phyloP scores from a whole-genome alignment of 2,888 invertebrate genomes.

The Folsomia manolachei region DNA sequence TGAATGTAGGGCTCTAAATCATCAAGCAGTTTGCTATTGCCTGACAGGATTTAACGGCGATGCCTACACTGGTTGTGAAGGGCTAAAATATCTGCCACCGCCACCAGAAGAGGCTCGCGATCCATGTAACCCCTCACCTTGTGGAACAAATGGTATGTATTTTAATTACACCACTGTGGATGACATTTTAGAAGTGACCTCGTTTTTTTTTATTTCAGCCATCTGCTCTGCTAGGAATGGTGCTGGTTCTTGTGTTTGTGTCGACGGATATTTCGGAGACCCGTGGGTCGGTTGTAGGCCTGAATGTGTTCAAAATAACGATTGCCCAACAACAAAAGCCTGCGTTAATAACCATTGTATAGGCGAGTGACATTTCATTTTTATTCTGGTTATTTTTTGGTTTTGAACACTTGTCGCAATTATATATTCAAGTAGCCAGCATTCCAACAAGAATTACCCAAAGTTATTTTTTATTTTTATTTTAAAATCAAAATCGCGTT shows the following conservation, averaged over 20 bases:
- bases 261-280: constrained; percentile 72
- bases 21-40: constrained; percentile 57
- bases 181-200: background rate
- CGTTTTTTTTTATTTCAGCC: constrained; percentile 37
- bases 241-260: constrained; percentile 66
- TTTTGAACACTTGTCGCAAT: too few species aligned
- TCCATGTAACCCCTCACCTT: constrained; percentile 80
- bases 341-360: constrained; percentile 53
- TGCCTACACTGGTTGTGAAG: constrained; percentile 72
- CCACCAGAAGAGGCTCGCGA: constrained; percentile 54
- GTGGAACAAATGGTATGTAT: constrained; percentile 68
- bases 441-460: too few species aligned
- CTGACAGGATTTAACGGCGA: constrained; percentile 76
- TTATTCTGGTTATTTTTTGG: too few species aligned
- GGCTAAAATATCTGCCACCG: background rate
- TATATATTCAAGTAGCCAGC: too few species aligned
- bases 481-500: too few species aligned
- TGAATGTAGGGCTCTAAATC: constrained; percentile 50
- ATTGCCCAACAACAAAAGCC: constrained; percentile 67
- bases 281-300: constrained; percentile 75
- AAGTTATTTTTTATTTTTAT: too few species aligned
- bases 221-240: constrained; percentile 53
- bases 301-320: constrained; percentile 81
- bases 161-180: background rate
- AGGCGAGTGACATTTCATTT: too few species aligned